Evolutionary conservation across 2,113 vertebrate genomes (phyloP).

Genomic region (Prunella fulvescens): DNA sequence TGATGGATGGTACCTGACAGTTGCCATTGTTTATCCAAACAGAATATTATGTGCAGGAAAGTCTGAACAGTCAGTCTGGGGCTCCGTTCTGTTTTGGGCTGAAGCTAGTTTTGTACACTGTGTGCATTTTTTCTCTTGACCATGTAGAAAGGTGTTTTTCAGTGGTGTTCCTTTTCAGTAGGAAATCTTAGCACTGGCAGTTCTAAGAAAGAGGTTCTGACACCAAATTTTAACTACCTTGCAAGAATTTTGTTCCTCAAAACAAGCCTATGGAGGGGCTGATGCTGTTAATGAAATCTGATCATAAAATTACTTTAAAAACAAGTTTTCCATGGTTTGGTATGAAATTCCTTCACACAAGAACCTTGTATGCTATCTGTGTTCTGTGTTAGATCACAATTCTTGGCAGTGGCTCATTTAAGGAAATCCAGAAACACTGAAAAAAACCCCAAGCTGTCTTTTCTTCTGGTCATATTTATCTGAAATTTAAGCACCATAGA

Average conservation of each 20-base stretch:
- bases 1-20: slow-evolving; percentile 70
- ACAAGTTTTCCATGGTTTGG: not conserved
- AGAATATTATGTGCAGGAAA: slow-evolving; percentile 18
- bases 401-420: not conserved
- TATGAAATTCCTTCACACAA: not conserved
- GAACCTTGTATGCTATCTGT: not conserved
- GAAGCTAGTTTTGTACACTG: slow-evolving; percentile 25
- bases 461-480: not conserved
- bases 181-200: not conserved
- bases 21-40: slow-evolving; percentile 68
- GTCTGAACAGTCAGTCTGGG: slow-evolving; percentile 57
- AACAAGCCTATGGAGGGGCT: not conserved
- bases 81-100: slow-evolving; percentile 43
- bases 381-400: not conserved
- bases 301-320: not conserved
- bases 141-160: slow-evolving; percentile 1
- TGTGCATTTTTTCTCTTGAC: slow-evolving; percentile 32
- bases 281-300: not conserved
- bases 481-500: not conserved
- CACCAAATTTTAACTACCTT: not conserved
- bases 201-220: not conserved
- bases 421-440: not conserved
- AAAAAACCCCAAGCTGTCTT: not conserved
- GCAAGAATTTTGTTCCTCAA: not conserved
- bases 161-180: not conserved